A percentile compares a stretch with the other conserved stretches of the same genome.
These are phyloP conservation scores for Melanostoma scalare DNA, from an alignment of 2,888 invertebrate species.

Conservation along the genomic window DNA sequence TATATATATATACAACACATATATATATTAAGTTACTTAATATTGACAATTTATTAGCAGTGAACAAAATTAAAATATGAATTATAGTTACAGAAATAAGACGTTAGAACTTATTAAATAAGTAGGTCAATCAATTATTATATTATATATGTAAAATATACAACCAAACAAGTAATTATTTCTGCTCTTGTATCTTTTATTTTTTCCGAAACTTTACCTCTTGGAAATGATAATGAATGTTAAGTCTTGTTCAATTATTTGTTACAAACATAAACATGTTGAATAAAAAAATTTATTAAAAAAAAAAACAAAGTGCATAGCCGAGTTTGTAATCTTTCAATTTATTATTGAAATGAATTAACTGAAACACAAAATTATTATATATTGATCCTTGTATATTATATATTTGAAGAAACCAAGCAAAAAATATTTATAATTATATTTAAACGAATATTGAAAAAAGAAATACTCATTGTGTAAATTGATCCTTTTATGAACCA, in stretches of 20 bases:
- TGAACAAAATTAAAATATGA: slow-evolving; percentile 29
- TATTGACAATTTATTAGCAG: slow-evolving; percentile 41
- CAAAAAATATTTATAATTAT: slow-evolving; percentile 47
- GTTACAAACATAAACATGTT: slow-evolving; percentile 26
- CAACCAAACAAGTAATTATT: slow-evolving; percentile 13
- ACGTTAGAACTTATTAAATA: slow-evolving; percentile 52
- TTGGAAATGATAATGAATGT: slow-evolving; percentile 39
- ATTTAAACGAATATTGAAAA: slow-evolving; percentile 8
- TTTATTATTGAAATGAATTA: slow-evolving; percentile 46
- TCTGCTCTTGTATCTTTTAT: slow-evolving; percentile 23
- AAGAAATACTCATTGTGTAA: slow-evolving; percentile 57
- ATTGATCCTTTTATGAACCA: slow-evolving; percentile 64
- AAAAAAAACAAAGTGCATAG: slow-evolving; percentile 47
- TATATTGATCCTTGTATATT: slow-evolving; percentile 64
- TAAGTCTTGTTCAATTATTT: slow-evolving; percentile 46
- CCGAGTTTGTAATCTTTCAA: slow-evolving; percentile 61
- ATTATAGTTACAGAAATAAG: slow-evolving; percentile 43
- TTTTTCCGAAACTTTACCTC: slow-evolving; percentile 41
- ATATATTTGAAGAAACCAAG: slow-evolving; percentile 44
- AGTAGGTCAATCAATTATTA: slow-evolving; percentile 63
- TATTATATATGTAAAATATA: slow-evolving; percentile 33
- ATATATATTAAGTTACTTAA: slow-evolving; percentile 3
- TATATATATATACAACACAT: slow-evolving; percentile 43
- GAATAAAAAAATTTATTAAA: slow-evolving; percentile 13
- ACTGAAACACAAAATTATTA: slow-evolving; percentile 34